phyloP scores from a whole-genome alignment of 1,140 invertebrate species.

The Drosophila rhopaloa region DNA sequence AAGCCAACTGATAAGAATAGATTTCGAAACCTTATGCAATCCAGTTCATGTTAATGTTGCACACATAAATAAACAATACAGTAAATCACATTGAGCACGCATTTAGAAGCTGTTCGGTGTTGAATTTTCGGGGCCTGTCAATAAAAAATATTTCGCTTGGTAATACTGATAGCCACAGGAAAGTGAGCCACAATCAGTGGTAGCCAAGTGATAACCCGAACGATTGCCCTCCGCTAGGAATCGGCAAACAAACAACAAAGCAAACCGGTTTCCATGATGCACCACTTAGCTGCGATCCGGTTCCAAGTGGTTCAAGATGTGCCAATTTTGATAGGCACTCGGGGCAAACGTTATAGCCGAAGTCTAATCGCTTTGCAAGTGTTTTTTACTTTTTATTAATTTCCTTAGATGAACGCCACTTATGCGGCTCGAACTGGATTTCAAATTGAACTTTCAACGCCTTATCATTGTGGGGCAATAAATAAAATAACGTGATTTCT shows the following conservation, averaged over 20 bases:
- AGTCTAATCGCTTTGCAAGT: slow-evolving; percentile 43
- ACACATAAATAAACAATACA: slow-evolving; percentile 1
- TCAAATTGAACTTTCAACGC: slow-evolving; percentile 15
- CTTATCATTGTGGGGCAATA: slow-evolving; percentile 40
- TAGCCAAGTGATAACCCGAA: slow-evolving; percentile 41
- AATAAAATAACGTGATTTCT: neutral
- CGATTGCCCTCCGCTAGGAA: slow-evolving; percentile 51
- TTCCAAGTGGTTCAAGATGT: slow-evolving; percentile 58
- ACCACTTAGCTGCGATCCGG: slow-evolving; percentile 46
- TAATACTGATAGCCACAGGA: slow-evolving; percentile 2
- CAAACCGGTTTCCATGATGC: slow-evolving; percentile 57
- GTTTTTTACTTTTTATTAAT: slow-evolving; percentile 49
- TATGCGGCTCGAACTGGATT: slow-evolving; percentile 37
- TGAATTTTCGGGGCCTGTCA: slow-evolving; percentile 40
- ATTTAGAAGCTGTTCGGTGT: slow-evolving; percentile 18
- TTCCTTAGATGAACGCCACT: slow-evolving; percentile 17
- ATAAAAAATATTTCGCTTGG: slow-evolving; percentile 22
- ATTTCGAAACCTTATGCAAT: slow-evolving; percentile 31
- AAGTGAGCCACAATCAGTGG: slow-evolving; percentile 15
- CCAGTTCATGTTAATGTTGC: neutral
- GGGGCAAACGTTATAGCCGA: slow-evolving; percentile 34
- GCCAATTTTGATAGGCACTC: slow-evolving; percentile 68
- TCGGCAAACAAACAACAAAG: slow-evolving; percentile 24
- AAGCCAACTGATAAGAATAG: slow-evolving; percentile 9
- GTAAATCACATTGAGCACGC: slow-evolving; percentile 46